These are phyloP conservation scores for Helostoma temminkii DNA, from an alignment of 2,797 vertebrate genomes.

Conservation along the genomic window DNA sequence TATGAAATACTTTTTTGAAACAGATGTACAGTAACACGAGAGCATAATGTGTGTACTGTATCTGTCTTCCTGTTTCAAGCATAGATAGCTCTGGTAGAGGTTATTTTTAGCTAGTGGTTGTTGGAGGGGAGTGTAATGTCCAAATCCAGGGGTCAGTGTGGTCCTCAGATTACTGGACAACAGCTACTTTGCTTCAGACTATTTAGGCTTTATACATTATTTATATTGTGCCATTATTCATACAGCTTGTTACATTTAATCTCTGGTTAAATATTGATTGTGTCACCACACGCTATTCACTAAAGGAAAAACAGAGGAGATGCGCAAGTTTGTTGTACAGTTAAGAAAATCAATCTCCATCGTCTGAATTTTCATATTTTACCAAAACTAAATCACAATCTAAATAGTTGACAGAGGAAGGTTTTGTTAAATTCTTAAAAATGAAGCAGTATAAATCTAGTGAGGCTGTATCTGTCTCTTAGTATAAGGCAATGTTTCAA, in stretches of 20 bases:
- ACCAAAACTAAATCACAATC: no score
- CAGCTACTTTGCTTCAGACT: slow-evolving; percentile 13
- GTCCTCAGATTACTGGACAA: slow-evolving; percentile 60
- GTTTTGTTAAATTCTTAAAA: no score
- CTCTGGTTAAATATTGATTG: no score
- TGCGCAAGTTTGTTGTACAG: no score
- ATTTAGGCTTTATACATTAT: background rate
- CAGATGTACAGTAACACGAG: background rate
- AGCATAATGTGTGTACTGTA: background rate
- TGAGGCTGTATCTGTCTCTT: background rate
- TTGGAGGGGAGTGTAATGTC: slow-evolving; percentile 16
- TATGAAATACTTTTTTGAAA: no score
- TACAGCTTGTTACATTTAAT: no score
- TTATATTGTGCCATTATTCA: background rate
- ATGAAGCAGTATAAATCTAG: background rate
- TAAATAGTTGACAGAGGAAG: no score
- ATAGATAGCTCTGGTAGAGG: slow-evolving; percentile 27
- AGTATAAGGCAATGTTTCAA: slow-evolving; percentile 1
- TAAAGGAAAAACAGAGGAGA: background rate
- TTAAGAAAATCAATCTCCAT: no score
- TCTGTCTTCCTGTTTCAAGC: slow-evolving; percentile 6
- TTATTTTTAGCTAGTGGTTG: slow-evolving; percentile 62
- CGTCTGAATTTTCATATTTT: no score
- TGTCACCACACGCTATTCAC: no score
- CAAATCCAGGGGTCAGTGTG: slow-evolving; percentile 55